A percentile compares a stretch with the other conserved stretches of the same genome.
These are phyloP conservation scores for Callaeas wilsoni DNA, from an alignment of 2,113 vertebrate species.

Conservation along the genomic window DNA sequence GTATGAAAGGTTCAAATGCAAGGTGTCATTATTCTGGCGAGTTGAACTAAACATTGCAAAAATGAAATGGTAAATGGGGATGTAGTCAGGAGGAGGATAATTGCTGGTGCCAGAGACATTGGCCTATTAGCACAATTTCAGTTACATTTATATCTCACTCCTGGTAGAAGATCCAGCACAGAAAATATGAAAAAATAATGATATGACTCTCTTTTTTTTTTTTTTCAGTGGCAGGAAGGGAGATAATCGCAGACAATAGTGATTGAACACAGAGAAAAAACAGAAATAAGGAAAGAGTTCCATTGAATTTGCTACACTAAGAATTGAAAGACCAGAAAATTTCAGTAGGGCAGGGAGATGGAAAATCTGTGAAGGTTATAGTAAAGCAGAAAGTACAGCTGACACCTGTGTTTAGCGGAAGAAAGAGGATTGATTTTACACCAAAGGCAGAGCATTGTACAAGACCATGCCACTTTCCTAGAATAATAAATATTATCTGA, in stretches of 20 bases:
- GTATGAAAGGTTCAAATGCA: not conserved
- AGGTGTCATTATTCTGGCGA: not conserved
- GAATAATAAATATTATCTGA: not conserved
- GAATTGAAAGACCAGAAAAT: not conserved
- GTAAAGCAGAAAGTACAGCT: not conserved
- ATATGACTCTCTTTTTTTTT: not conserved
- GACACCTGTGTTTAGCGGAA: not conserved
- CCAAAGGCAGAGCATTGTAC: not conserved
- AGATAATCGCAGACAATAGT: not conserved
- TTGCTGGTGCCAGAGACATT: not conserved
- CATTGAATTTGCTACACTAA: not conserved
- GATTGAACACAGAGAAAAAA: not conserved
- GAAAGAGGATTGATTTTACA: not conserved
- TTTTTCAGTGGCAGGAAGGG: not conserved
- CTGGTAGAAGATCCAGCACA: not conserved
- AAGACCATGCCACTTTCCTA: not conserved
- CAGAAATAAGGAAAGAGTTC: not conserved
- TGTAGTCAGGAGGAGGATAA: not conserved
- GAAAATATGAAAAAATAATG: fast-evolving
- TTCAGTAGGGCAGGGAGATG: not conserved
- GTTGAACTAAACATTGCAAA: not conserved
- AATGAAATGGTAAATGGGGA: not conserved
- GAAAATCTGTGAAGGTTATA: not conserved
- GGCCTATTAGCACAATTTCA: not conserved
- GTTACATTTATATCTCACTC: not conserved